These are phyloP conservation scores for Zapus hudsonius DNA, from an alignment of 2,113 vertebrate genomes.

Conservation along the genomic window DNA sequence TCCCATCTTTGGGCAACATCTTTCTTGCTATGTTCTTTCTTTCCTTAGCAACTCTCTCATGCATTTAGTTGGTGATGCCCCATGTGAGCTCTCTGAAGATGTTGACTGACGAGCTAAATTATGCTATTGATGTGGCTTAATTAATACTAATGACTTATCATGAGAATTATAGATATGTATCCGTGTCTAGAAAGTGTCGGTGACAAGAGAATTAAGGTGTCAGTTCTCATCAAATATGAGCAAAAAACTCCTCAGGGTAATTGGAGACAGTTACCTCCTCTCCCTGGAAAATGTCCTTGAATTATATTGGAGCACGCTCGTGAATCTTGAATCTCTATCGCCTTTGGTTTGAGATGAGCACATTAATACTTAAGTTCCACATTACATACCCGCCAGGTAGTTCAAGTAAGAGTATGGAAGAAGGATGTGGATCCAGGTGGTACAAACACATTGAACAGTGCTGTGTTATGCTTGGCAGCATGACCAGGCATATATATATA, in stretches of 20 bases:
- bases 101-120: constrained; percentile 77
- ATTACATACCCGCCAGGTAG: neutral
- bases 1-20: constrained; percentile 3
- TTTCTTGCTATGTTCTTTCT: constrained; percentile 36
- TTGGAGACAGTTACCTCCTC: constrained; percentile 62
- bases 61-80: constrained; percentile 32
- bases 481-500: constrained; percentile 23
- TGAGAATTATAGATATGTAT: constrained; percentile 78
- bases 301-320: constrained; percentile 10
- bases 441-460: neutral
- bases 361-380: constrained; percentile 10
- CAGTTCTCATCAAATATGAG: constrained; percentile 73
- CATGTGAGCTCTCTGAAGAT: constrained; percentile 69
- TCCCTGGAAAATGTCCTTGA: constrained; percentile 63
- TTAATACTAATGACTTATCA: constrained; percentile 79
- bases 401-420: neutral
- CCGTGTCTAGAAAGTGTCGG: constrained; percentile 70
- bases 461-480: neutral
- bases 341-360: neutral
- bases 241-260: constrained; percentile 64
- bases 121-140: constrained; percentile 77
- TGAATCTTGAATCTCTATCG: constrained; percentile 15
- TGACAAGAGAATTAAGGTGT: constrained; percentile 77
- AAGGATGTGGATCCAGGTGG: neutral
- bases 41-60: constrained; percentile 27